Conservation (phyloP, 53 echinoderm and acorn worm genomes). For the Luidia sarsii region DNA sequence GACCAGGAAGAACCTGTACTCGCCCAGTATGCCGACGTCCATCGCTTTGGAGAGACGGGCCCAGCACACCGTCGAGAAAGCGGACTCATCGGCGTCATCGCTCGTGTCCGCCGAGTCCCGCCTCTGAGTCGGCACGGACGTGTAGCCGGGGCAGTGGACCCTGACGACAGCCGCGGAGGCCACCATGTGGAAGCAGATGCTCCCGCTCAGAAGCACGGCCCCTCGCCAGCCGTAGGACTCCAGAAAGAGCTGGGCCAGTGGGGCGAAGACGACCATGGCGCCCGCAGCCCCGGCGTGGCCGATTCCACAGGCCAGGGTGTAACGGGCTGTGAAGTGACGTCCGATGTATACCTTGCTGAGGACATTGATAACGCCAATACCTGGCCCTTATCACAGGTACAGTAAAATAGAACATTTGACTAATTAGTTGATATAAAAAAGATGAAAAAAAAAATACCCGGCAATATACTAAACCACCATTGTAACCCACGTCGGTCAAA, state of each 20-base stretch:
- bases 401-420: not conserved
- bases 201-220: not conserved
- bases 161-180: not conserved
- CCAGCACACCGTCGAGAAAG: not conserved
- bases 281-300: not conserved
- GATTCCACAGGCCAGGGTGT: not conserved
- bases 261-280: not conserved
- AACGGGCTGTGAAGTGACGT: not conserved
- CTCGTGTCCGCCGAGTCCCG: too few relatives aligned
- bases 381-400: not conserved
- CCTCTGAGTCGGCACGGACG: too few relatives aligned
- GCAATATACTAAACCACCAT: too few relatives aligned
- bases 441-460: too few relatives aligned
- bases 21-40: not conserved
- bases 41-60: not conserved
- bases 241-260: not conserved
- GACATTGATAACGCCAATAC: not conserved
- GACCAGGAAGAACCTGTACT: not conserved
- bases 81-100: too few relatives aligned
- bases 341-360: not conserved
- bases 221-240: conserved; percentile 7
- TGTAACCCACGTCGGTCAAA: too few relatives aligned
- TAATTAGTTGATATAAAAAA: not conserved
- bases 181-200: not conserved
- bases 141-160: not conserved